Evolutionary conservation across 2,797 vertebrate genomes (phyloP).

Genomic region (Leuciscus waleckii): DNA sequence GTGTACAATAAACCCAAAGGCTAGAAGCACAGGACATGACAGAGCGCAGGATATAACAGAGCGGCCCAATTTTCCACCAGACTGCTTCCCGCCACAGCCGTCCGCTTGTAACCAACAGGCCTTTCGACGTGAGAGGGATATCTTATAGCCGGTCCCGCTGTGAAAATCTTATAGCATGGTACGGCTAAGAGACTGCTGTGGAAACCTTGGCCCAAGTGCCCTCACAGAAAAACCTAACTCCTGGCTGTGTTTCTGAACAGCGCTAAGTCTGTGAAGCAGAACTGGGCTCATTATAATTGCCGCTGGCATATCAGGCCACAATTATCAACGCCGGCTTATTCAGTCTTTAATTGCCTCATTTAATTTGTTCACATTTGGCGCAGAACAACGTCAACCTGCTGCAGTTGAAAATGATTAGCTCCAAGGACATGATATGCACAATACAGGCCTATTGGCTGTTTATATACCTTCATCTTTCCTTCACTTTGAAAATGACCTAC

Average conservation of each 20-base stretch:
- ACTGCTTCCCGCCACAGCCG: conserved; percentile 68
- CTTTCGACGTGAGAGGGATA: conserved; percentile 17
- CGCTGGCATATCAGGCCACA: conserved; percentile 78
- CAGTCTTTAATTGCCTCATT: conserved; percentile 85
- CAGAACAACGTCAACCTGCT: conserved; percentile 80
- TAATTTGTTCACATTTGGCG: conserved; percentile 85
- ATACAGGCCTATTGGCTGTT: conserved; percentile 40
- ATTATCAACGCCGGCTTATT: conserved; percentile 82
- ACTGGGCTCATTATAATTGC: conserved; percentile 79
- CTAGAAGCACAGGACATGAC: conserved; percentile 70
- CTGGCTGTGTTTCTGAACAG: conserved; percentile 66
- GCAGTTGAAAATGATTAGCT: conserved; percentile 78
- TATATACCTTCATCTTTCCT: conserved; percentile 18
- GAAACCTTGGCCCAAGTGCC: conserved; percentile 32
- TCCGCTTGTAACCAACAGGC: conserved; percentile 29
- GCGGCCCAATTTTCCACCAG: conserved; percentile 81
- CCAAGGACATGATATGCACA: conserved; percentile 74
- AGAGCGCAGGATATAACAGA: conserved; percentile 68
- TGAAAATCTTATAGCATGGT: neutral
- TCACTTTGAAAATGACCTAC: conserved; percentile 34
- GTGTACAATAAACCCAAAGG: conserved; percentile 78
- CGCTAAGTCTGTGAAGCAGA: conserved; percentile 70
- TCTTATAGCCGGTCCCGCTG: neutral
- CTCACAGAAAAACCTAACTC: conserved; percentile 3
- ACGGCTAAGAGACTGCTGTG: neutral